phyloP scores from a whole-genome alignment of 2,113 vertebrate species.

The Microcebus griseorufus region DNA sequence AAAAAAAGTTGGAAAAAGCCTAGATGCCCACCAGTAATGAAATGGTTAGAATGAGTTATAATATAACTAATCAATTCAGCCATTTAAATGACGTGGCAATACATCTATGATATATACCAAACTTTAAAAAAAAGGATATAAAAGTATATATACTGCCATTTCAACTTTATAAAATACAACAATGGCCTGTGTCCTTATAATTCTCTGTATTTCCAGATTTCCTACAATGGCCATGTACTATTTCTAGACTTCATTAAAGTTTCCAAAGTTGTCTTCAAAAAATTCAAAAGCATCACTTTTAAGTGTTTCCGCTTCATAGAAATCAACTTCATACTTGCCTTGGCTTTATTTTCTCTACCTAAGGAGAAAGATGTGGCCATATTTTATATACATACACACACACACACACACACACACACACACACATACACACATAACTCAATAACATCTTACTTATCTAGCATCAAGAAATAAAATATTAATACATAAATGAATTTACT shows the following conservation, averaged over 20 bases:
- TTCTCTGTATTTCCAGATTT: constrained; percentile 52
- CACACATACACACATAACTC: neutral
- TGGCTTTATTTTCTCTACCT: constrained; percentile 45
- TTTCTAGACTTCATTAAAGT: constrained; percentile 2
- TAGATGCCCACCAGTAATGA: constrained; percentile 17
- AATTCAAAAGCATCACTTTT: constrained; percentile 38
- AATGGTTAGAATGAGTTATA: constrained; percentile 28
- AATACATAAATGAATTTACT: neutral
- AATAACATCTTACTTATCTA: constrained; percentile 25
- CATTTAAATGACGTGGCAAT: constrained; percentile 45
- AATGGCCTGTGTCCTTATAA: neutral
- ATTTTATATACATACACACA: neutral
- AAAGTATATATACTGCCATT: constrained; percentile 41
- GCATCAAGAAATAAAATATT: constrained; percentile 29
- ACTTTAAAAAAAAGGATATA: neutral
- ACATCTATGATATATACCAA: neutral
- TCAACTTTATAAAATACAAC: constrained; percentile 31
- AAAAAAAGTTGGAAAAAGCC: neutral
- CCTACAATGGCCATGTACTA: neutral
- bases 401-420: too few relatives aligned
- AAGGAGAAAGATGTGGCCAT: neutral
- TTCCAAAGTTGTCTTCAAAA: constrained; percentile 49
- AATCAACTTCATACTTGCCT: constrained; percentile 32
- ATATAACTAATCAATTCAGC: neutral
- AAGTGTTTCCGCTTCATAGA: constrained; percentile 29